A percentile compares a stretch with the other conserved stretches of the same genome.
Conservation (phyloP, 2,888 invertebrate genomes). For the Ganaspis brasiliensis region DNA sequence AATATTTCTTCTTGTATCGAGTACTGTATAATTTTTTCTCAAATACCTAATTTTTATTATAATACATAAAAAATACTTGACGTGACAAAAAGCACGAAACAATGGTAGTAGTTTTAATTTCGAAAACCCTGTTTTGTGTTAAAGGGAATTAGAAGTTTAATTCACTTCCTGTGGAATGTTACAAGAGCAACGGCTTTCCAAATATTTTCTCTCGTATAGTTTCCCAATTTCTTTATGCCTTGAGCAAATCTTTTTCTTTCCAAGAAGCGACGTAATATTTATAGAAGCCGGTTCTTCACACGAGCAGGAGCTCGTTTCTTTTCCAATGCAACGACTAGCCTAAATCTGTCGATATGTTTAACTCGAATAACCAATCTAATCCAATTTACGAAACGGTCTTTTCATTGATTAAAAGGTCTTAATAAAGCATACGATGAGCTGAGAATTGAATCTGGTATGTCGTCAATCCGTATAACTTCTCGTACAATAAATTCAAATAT, state of each 20-base stretch:
- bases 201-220: conserved; percentile 67
- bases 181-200: conserved; percentile 60
- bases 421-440: not conserved
- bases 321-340: conserved; percentile 13
- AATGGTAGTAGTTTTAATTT: no score
- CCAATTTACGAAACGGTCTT: not conserved
- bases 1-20: no score
- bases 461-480: not conserved
- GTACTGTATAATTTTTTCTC: no score
- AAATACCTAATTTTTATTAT: no score
- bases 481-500: no score
- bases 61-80: no score
- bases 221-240: conserved; percentile 55
- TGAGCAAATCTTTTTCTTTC: conserved; percentile 60
- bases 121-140: no score
- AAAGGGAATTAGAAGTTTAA: conserved; percentile 45
- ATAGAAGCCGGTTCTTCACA: conserved; percentile 64
- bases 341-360: conserved; percentile 18
- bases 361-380: not conserved
- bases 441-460: not conserved
- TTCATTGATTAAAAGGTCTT: not conserved
- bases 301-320: conserved; percentile 45
- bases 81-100: no score
- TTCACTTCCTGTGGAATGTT: no score
- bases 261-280: conserved; percentile 70